Evolutionary conservation across 2,888 invertebrate species (phyloP).

Genomic region (Lissonota sp.): DNA sequence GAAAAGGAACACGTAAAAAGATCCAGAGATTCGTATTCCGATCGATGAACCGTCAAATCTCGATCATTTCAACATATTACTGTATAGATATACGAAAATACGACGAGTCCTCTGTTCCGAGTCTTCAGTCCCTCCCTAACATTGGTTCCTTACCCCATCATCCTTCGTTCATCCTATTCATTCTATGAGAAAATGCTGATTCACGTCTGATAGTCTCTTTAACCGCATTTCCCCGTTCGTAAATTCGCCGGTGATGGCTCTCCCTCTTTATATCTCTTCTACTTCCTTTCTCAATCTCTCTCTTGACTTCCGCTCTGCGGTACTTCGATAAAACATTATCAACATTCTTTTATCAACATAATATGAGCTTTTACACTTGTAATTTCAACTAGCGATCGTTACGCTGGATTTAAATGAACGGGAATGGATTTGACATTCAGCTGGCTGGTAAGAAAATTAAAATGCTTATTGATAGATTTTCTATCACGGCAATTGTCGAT

Average conservation of each 20-base stretch:
- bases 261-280: slow-evolving; percentile 12
- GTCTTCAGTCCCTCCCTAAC: slow-evolving; percentile 3
- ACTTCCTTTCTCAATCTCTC: slow-evolving; percentile 4
- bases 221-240: slow-evolving; percentile 48
- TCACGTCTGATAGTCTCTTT: slow-evolving; percentile 55
- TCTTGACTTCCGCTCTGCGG: slow-evolving; percentile 12
- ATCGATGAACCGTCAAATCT: slow-evolving; percentile 57
- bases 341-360: background rate
- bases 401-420: background rate
- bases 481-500: background rate
- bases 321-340: slow-evolving; percentile 7
- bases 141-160: slow-evolving; percentile 1
- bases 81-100: background rate
- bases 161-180: background rate
- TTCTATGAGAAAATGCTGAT: slow-evolving; percentile 56
- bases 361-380: background rate
- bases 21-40: slow-evolving; percentile 42
- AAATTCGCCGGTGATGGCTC: slow-evolving; percentile 23
- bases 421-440: too few relatives aligned
- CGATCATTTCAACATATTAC: slow-evolving; percentile 21
- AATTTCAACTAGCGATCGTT: background rate
- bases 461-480: too few relatives aligned
- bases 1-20: slow-evolving; percentile 22
- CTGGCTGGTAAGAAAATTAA: too few relatives aligned
- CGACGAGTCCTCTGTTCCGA: slow-evolving; percentile 8